These are phyloP conservation scores for Fabriciana adippe DNA, from an alignment of 2,888 invertebrate genomes.

Conservation along the genomic window DNA sequence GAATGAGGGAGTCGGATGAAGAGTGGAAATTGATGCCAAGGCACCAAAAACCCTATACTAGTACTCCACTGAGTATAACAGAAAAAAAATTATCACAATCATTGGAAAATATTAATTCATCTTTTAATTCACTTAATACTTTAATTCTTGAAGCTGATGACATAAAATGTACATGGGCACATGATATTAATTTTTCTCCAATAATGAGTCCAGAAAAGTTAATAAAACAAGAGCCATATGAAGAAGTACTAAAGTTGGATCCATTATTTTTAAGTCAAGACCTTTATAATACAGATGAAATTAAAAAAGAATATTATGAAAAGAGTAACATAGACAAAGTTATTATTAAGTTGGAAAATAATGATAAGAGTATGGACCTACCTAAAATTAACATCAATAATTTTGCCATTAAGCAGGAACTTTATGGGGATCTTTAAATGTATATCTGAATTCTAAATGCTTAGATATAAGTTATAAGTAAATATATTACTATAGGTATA, in stretches of 20 bases:
- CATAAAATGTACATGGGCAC: neutral
- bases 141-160: slow-evolving; percentile 16
- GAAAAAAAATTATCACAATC: neutral
- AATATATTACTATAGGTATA: too few relatives aligned
- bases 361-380: neutral
- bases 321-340: slow-evolving; percentile 2
- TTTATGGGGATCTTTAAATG: slow-evolving; percentile 20
- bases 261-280: neutral
- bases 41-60: neutral
- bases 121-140: slow-evolving; percentile 23
- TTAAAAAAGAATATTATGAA: slow-evolving; percentile 4
- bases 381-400: neutral
- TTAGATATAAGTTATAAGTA: too few relatives aligned
- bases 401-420: slow-evolving; percentile 25
- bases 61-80: neutral
- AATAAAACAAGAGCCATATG: neutral
- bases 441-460: neutral
- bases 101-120: slow-evolving; percentile 1
- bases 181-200: neutral
- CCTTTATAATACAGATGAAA: neutral
- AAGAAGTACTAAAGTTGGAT: neutral
- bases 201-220: slow-evolving; percentile 5
- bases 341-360: slow-evolving; percentile 16
- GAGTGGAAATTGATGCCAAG: slow-evolving; percentile 9
- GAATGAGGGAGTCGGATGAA: slow-evolving; percentile 23